These are phyloP conservation scores for Bergia sp. DNA, from an alignment of 92 coral and sea anemone genomes.

Conservation along the genomic window DNA sequence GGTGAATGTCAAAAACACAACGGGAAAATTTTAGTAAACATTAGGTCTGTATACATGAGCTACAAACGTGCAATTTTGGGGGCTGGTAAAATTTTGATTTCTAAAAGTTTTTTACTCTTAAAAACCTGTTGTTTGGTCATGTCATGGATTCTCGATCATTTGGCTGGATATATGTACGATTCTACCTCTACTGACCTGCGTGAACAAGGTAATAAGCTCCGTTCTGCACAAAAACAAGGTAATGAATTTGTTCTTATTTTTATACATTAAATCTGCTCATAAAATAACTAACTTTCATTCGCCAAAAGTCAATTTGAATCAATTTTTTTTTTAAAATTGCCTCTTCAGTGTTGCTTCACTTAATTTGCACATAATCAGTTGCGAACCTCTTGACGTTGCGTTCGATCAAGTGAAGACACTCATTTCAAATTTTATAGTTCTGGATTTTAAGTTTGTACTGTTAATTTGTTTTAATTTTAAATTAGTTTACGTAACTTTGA, in stretches of 20 bases:
- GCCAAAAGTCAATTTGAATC: neutral
- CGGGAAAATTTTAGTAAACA: constrained; percentile 13
- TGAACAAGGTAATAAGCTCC: constrained; percentile 9
- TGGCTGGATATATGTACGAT: neutral
- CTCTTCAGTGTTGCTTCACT: neutral
- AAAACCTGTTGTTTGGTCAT: neutral
- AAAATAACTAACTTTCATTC: neutral
- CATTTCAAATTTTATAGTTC: neutral
- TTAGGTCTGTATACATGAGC: neutral
- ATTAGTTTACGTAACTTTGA: neutral
- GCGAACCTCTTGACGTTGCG: neutral
- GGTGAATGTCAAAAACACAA: neutral
- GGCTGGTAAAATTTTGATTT: neutral
- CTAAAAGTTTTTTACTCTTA: neutral
- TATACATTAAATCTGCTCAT: neutral
- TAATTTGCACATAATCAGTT: neutral
- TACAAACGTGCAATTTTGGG: neutral
- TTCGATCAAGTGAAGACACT: neutral
- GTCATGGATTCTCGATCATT: constrained; percentile 15
- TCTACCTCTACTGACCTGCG: neutral
- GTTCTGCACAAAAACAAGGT: neutral
- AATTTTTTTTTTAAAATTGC: no score
- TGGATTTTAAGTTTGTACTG: neutral
- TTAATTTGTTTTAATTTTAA: no score
- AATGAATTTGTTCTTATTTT: neutral